Base-by-base conservation (phyloP, 35 echinoderm and acorn worm genomes). In the Stichopus chloronotus region DNA sequence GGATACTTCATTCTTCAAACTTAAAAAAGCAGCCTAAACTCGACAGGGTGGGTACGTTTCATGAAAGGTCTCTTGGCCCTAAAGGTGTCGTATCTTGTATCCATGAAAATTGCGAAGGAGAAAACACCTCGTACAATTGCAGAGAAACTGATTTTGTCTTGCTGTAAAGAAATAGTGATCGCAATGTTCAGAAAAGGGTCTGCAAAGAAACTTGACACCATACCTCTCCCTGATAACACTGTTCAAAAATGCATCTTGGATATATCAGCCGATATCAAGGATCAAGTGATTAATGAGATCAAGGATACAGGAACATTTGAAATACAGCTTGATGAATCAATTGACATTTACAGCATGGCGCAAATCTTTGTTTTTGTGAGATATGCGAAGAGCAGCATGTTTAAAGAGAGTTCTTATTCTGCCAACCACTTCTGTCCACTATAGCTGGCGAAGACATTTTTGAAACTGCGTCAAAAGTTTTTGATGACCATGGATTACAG, bases 61-160 rank as follows among this genome's bases (percentile, higher is more conserved):
- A n/a, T n/a, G n/a, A n/a, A n/a, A n/a, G n/a, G n/a, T n/a, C n/a
- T n/a, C n/a, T n/a, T n/a, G n/a, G n/a, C n/a, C n/a, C n/a, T n/a
- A n/a, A n/a, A n/a, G n/a, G n/a, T n/a, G n/a, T n/a, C n/a, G n/a
- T n/a, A n/a, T n/a, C n/a, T n/a, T n/a, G n/a, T n/a, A 11, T 11
- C n/a, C n/a, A n/a, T 68, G 63, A 68, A 17, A 8, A 68, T 80
- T 8, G 14, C 78, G 25, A 43, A 80, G 78, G 25, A 43, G 22
- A 80, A 80, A 23, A 80, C 8, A 17, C 14, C n/a, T n/a, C 78
- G 25, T 9, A 80, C 78, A 7, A 80, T 80, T 13, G 78, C 78
- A 9, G 78, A 80, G 78, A 80, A 80, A 80, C 78, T 80, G 25
- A 80, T 80, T 80, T 23, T 80, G 78, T 23, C 78, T 80, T 80